Evolutionary conservation across 2,888 invertebrate species (phyloP), one percentile per base, ranked within the genome.

Genomic region (Formica aserva): DNA sequence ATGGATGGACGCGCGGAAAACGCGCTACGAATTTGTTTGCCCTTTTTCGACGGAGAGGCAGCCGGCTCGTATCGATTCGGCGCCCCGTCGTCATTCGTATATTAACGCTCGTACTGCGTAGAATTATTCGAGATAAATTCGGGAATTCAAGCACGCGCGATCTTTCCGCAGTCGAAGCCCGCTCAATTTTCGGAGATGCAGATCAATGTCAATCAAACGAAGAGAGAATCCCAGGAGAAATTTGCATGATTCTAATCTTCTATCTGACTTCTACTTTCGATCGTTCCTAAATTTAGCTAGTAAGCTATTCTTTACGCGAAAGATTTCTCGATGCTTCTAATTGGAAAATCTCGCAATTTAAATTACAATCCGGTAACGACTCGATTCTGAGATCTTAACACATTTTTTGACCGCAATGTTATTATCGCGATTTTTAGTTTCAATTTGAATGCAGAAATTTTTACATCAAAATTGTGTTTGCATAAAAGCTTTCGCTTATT

Each of bases 21-120:
- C 71, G 71, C 57, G 71, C 32, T 35, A 26, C 60, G 78, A 80
- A 80, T 80, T 71, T 80, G 78, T 80, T 80, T 80, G 72, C 72
- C 35, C 60, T 52, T 72, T 80, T 80, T 80, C 72, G 78, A 18
- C 60, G 35, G 60, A 35, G 45, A 72, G 35, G 45, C 63, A 18
- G 48, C 45, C 71, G 22, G 18, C 32, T 60, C 35, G 72, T 80
- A 80, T 80, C 72, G 78, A 80, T 80, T 80, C 72, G 72, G 26
- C 72, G 32, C 60, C 52, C n/a, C 48, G 48, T 52, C 41, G 29
- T 69, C 77, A 35, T 72, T 80, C 29, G 60, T 18, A 26, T 45
- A 72, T 80, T 80, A 72, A 80, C 22, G 35, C 45, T n/a, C 72
- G 76, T 38, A 38, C 38, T 45, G 32, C 38, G 29, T 18, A 60